Conservation (phyloP, 2,113 vertebrate genomes). For the Neoarius graeffei region DNA sequence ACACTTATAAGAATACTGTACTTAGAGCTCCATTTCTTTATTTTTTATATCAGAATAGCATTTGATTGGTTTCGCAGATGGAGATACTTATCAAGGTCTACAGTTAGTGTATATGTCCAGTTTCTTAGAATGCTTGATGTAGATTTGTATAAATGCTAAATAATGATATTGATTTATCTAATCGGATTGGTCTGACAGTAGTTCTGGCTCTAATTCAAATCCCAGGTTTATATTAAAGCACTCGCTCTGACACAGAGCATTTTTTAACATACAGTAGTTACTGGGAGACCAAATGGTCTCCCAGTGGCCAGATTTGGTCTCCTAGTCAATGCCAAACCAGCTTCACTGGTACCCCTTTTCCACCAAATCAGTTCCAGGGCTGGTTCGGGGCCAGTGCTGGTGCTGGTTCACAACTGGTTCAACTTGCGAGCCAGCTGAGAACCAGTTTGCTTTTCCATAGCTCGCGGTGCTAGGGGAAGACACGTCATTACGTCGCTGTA, state of each 20-base stretch:
- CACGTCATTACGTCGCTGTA: too few species aligned
- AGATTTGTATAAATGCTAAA: neutral
- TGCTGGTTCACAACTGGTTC: too few species aligned
- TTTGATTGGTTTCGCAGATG: neutral
- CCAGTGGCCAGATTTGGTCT: too few species aligned
- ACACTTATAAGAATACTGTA: neutral
- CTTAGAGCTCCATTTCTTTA: neutral
- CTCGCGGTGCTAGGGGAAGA: too few species aligned
- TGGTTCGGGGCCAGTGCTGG: too few species aligned
- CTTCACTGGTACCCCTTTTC: too few species aligned
- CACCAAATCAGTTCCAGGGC: too few species aligned
- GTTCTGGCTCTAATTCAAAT: neutral
- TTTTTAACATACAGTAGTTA: too few species aligned
- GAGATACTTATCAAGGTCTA: neutral
- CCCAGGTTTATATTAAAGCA: neutral
- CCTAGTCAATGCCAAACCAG: too few species aligned
- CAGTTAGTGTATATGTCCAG: neutral
- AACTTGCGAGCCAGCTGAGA: too few species aligned
- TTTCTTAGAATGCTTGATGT: neutral
- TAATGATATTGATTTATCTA: neutral
- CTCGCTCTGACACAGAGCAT: neutral
- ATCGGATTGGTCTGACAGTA: neutral
- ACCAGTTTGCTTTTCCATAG: too few species aligned
- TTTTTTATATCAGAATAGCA: neutral
- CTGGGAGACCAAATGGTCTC: too few species aligned